Evolutionary conservation across 2,113 vertebrate genomes (phyloP), one percentile per base, ranked within the genome.

Genomic region (Piaya cayana): DNA sequence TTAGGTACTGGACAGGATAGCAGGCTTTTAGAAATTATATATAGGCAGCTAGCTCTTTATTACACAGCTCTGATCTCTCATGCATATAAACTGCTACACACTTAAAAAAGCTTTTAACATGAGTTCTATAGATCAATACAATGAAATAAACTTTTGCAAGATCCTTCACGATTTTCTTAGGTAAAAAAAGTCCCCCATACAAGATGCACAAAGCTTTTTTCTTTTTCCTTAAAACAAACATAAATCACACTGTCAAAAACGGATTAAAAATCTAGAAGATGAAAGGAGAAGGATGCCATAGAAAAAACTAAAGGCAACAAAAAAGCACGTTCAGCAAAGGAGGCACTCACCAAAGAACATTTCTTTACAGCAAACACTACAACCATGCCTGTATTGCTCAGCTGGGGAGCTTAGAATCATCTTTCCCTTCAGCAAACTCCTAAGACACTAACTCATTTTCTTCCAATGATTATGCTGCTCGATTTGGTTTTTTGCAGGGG

Each of bases 21-120:
- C 67, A 94, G 62, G 63, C 43, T 95, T 71, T 94, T 45, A 82
- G 29, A 42, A 58, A 55, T 39, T 59, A 49, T 36, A 93, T 77
- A 80, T 91, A 76, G 90, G n/a, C 68, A 74, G 78, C 43, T 50
- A 90, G 47, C 77, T 94, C 86, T 62, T 93, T 96, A 94, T 90
- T 92, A 82, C 34, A 67, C 55, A 90, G 80, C 64, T 88, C 55
- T 86, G 55, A 90, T 88, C 69, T 82, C 17, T 62, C 77, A 79
- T 70, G 63, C 88, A 37, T 76, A 91, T 27, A 79, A 95, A 91
- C 79, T 69, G 55, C 71, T 65, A 74, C 64, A 78, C 29, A 53
- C 67, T 96, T 96, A 37, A 87, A 82, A 95, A 93, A 80, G 50
- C 65, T 94, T 95, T 92, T 79, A 85, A 69, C 65, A 83, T 1